Evolutionary conservation across 2,888 invertebrate genomes (phyloP), one percentile per base, ranked within the genome.

Genomic region (Helleia helle): DNA sequence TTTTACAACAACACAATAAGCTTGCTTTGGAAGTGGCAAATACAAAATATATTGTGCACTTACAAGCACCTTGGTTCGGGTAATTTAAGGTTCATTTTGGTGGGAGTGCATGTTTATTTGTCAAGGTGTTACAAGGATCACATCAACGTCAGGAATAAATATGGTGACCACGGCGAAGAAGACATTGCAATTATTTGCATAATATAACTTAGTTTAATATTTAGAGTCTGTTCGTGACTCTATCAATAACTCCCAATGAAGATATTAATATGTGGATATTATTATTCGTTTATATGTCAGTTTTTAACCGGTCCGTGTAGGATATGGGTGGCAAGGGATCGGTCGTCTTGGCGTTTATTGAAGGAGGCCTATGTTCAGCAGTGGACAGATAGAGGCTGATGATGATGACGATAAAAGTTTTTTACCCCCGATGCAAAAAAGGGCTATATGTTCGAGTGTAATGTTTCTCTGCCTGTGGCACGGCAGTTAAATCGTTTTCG

Each of bases 81-180:
- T 0, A 1, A 0, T 0, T 39, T 51, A 51, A 22, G 25, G 42
- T 40, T 36, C 8, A 25, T 28, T 24, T 30, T 51, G 5, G 18
- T 22, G 9, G 18, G 34, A 4, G 4, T 9, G 1, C 6, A 1
- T 1, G 9, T 4, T 4, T 8, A 6, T 12, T 9, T 6, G n/a
- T 37, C 11, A 15, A 43, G 25, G 46, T 41, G 17, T 47, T 44
- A 40, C 44, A 52, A 46, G 40, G 51, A 54, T 54, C 52, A 49
- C 52, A 51, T 54, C 54, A 54, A 54, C 47, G 54, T 54, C 52
- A 52, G 48, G 7, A 54, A 54, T 51, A 54, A 54, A 50, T 54
- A 52, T 52, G 45, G 52, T 54, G 51, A 51, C 54, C 51, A 46
- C 48, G 49, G 39, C 45, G 43, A 48, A 49, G 50, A 52, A 52